phyloP scores from a whole-genome alignment of 2,797 vertebrate species.

The Coregonus ussuriensis region DNA sequence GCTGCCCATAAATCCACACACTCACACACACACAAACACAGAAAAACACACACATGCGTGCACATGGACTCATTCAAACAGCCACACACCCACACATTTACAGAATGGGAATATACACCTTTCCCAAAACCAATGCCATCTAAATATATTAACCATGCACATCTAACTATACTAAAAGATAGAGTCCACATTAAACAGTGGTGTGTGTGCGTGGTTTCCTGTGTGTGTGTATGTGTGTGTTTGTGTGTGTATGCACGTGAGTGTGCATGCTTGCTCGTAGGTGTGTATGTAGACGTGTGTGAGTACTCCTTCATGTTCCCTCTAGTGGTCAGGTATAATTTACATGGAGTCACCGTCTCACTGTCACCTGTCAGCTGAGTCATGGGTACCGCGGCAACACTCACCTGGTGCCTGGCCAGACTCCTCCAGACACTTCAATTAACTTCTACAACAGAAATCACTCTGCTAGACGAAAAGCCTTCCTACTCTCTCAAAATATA shows the following conservation, averaged over 20 bases:
- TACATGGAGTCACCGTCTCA: constrained; percentile 34
- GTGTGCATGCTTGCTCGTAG: constrained; percentile 15
- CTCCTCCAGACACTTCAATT: constrained; percentile 66
- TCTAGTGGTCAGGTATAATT: constrained; percentile 49
- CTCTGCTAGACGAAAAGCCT: background rate
- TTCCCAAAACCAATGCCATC: background rate
- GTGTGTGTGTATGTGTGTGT: no score
- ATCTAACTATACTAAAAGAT: no score
- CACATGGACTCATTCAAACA: background rate
- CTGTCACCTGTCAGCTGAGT: constrained; percentile 51
- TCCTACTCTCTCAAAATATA: no score
- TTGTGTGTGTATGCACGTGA: background rate
- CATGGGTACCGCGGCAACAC: constrained; percentile 32
- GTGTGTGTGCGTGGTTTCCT: constrained; percentile 3
- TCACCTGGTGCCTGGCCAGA: constrained; percentile 44
- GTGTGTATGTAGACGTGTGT: constrained; percentile 12
- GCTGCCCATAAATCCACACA: constrained; percentile 24
- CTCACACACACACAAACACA: constrained; percentile 2
- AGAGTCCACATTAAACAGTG: no score
- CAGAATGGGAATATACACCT: background rate
- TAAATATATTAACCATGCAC: no score
- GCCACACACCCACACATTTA: constrained; percentile 9
- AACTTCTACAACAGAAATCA: constrained; percentile 58
- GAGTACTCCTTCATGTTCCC: constrained; percentile 1
- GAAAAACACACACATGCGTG: constrained; percentile 12